A percentile compares a stretch with the other conserved stretches of the same genome.
phyloP scores from a whole-genome alignment of 2,113 vertebrate genomes.

The Cisticola juncidis region DNA sequence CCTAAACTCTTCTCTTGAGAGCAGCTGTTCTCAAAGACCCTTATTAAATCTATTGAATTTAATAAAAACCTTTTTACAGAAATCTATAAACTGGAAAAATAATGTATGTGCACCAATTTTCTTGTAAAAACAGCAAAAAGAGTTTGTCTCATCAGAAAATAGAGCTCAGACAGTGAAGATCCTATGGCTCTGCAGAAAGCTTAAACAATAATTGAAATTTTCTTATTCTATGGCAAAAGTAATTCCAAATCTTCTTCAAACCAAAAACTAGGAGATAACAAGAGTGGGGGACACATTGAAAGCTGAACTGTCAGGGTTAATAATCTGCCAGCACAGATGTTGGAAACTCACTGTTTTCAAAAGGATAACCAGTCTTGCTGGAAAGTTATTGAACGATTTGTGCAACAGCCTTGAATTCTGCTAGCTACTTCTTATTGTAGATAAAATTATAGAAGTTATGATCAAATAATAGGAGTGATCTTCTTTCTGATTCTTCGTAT shows the following conservation, averaged over 20 bases:
- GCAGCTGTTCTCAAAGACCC: slow-evolving; percentile 32
- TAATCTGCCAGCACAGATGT: not conserved
- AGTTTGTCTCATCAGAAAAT: not conserved
- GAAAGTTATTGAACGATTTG: not conserved
- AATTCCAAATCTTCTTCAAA: not conserved
- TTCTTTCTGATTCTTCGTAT: not conserved
- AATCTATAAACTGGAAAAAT: not conserved
- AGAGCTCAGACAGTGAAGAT: not conserved
- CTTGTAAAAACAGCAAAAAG: not conserved
- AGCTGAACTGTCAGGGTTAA: not conserved
- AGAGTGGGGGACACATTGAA: not conserved
- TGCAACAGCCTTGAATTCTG: not conserved
- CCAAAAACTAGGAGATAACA: not conserved
- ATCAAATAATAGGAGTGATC: not conserved
- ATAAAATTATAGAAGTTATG: not conserved
- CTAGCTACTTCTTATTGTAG: not conserved
- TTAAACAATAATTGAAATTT: not conserved
- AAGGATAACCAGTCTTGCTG: not conserved
- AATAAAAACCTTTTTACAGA: not conserved
- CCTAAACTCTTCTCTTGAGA: not conserved
- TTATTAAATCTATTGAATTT: not conserved
- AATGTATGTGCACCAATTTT: not conserved
- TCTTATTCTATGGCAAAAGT: not conserved
- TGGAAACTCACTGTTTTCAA: not conserved
- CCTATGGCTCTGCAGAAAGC: not conserved